phyloP scores from a whole-genome alignment of 2,888 invertebrate genomes.

The Drosophila histrio region DNA sequence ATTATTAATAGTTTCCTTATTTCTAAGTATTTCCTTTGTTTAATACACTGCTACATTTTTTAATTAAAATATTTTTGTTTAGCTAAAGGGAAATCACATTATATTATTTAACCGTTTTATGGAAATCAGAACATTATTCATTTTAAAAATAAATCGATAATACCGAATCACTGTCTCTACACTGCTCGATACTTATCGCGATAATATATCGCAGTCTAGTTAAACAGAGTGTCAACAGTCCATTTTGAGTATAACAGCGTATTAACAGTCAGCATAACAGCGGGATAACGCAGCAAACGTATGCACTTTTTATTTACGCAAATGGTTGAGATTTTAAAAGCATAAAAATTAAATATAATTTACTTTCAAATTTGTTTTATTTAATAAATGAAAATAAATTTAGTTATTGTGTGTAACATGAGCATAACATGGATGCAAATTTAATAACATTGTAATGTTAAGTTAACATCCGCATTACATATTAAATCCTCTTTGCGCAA shows the following conservation, averaged over 20 bases:
- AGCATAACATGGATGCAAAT: slow-evolving; percentile 3
- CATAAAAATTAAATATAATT: background rate
- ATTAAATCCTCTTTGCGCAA: slow-evolving; percentile 43
- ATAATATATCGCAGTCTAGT: background rate
- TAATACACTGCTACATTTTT: too few relatives aligned
- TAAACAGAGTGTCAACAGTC: background rate
- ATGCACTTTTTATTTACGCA: background rate
- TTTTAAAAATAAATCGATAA: too few relatives aligned
- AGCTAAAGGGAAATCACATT: too few relatives aligned
- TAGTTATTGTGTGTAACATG: background rate
- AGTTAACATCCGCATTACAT: slow-evolving; percentile 35
- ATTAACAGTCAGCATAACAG: background rate
- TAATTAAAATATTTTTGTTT: too few relatives aligned
- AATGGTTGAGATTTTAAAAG: background rate
- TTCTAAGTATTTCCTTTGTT: too few relatives aligned
- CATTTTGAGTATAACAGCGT: slow-evolving; percentile 3
- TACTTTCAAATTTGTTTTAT: background rate
- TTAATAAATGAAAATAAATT: background rate
- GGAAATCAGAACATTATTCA: too few relatives aligned
- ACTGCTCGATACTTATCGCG: background rate
- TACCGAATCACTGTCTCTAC: background rate
- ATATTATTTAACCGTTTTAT: too few relatives aligned
- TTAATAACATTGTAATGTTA: slow-evolving; percentile 22
- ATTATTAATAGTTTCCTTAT: too few relatives aligned
- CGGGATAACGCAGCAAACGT: background rate